These are phyloP conservation scores for Bos javanicus DNA, from an alignment of 2,113 vertebrate species.

Conservation along the genomic window DNA sequence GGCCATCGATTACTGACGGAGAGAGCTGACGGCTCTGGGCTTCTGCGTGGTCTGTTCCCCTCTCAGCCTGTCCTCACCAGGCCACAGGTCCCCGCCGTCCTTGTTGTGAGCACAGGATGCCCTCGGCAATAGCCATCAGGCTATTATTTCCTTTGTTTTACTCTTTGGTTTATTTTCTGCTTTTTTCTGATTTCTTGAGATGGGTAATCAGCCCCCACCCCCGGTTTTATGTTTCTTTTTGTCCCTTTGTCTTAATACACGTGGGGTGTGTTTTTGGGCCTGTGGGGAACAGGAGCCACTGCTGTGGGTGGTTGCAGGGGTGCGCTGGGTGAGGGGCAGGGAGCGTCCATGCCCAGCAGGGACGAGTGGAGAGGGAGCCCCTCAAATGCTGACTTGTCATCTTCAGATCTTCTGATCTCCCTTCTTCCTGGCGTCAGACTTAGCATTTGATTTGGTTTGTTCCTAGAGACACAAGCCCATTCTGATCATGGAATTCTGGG, in stretches of 20 bases:
- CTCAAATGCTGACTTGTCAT: background rate
- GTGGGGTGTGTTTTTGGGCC: background rate
- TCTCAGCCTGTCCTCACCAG: background rate
- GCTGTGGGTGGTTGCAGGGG: no score
- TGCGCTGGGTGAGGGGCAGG: no score
- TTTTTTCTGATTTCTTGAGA: background rate
- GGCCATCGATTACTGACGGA: background rate
- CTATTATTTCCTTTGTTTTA: fast-evolving
- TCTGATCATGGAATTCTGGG: conserved; percentile 67
- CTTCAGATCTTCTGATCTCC: background rate
- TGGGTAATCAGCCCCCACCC: background rate
- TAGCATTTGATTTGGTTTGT: background rate
- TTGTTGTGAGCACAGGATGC: fast-evolving
- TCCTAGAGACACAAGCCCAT: conserved; percentile 52
- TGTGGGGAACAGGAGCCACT: background rate
- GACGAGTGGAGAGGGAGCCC: no score
- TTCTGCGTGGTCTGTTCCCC: background rate
- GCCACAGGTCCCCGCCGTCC: background rate
- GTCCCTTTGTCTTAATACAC: background rate
- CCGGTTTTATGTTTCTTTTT: background rate
- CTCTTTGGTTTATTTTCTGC: background rate
- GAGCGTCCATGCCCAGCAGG: background rate
- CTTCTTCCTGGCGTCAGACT: background rate
- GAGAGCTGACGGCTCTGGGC: background rate
- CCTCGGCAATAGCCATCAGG: background rate